phyloP scores from a whole-genome alignment of 2,797 vertebrate genomes.

The Fistularia tabacaria region DNA sequence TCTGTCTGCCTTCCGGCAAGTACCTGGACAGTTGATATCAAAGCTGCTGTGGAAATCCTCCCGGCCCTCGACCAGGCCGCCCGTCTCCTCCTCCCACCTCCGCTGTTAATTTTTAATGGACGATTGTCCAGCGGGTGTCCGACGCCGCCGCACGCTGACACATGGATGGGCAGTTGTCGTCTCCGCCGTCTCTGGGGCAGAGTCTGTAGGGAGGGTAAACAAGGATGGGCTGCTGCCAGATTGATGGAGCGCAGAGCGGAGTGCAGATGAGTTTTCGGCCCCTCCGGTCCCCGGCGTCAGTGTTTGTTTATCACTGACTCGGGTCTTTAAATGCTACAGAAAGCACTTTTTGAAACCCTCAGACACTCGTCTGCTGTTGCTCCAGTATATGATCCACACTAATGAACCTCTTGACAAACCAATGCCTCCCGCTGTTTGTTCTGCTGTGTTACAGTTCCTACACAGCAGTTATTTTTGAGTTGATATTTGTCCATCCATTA shows the following conservation, averaged over 20 bases:
- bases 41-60: slow-evolving; percentile 40
- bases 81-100: slow-evolving; percentile 40
- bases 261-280: slow-evolving; percentile 44
- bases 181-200: slow-evolving; percentile 31
- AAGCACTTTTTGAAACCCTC: neutral
- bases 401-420: too few relatives aligned
- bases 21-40: slow-evolving; percentile 44
- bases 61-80: slow-evolving; percentile 43
- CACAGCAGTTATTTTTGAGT: too few relatives aligned
- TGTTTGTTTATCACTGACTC: slow-evolving; percentile 2
- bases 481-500: too few relatives aligned
- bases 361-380: too few relatives aligned
- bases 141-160: too few relatives aligned
- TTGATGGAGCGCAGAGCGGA: slow-evolving; percentile 36
- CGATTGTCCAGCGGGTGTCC: slow-evolving; percentile 27
- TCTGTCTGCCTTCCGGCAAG: slow-evolving; percentile 44
- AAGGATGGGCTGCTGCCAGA: slow-evolving; percentile 45
- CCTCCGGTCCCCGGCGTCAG: slow-evolving; percentile 19
- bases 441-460: too few relatives aligned
- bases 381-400: too few relatives aligned
- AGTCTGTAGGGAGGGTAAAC: slow-evolving; percentile 31
- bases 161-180: slow-evolving; percentile 33
- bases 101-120: slow-evolving; percentile 64
- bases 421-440: too few relatives aligned
- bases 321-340: slow-evolving; percentile 2